Evolutionary conservation across 2,113 vertebrate genomes (phyloP).

Genomic region (Brienomyrus longianalis): DNA sequence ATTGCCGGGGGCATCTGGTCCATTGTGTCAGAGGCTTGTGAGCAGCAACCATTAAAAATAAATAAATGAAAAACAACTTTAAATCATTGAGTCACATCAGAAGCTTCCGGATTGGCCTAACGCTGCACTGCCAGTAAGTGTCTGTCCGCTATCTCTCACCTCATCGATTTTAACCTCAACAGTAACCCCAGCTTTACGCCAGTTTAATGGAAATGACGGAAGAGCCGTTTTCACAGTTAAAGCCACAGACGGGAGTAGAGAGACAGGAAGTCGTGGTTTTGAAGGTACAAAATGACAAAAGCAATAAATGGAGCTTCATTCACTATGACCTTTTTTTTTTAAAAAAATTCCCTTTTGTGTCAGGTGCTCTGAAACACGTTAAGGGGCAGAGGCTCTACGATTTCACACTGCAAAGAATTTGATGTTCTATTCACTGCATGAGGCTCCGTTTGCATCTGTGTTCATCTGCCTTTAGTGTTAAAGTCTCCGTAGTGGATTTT

Average conservation of each 20-base stretch:
- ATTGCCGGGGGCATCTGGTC: background rate
- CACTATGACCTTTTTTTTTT: background rate
- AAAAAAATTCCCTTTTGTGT: background rate
- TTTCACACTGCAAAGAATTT: background rate
- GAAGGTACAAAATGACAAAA: conserved; percentile 32
- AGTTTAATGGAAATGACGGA: conserved; percentile 61
- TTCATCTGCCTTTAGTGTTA: background rate
- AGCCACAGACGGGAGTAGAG: conserved; percentile 49
- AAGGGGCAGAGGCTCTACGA: background rate
- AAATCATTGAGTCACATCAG: background rate
- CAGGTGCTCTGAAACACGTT: background rate
- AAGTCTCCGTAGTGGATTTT: background rate
- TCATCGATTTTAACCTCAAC: conserved; percentile 34
- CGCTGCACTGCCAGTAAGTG: conserved; percentile 55
- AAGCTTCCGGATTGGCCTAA: background rate
- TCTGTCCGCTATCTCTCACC: conserved; percentile 26
- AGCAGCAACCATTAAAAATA: background rate
- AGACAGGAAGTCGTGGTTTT: conserved; percentile 62
- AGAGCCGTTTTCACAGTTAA: conserved; percentile 58
- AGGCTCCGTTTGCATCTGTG: background rate
- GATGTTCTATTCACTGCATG: background rate
- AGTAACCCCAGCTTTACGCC: conserved; percentile 21
- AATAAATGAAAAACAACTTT: background rate
- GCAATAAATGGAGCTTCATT: conserved; percentile 38
- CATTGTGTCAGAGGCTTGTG: background rate